Evolutionary conservation across 2,797 vertebrate species (phyloP).

Genomic region (Antrozous pallidus): DNA sequence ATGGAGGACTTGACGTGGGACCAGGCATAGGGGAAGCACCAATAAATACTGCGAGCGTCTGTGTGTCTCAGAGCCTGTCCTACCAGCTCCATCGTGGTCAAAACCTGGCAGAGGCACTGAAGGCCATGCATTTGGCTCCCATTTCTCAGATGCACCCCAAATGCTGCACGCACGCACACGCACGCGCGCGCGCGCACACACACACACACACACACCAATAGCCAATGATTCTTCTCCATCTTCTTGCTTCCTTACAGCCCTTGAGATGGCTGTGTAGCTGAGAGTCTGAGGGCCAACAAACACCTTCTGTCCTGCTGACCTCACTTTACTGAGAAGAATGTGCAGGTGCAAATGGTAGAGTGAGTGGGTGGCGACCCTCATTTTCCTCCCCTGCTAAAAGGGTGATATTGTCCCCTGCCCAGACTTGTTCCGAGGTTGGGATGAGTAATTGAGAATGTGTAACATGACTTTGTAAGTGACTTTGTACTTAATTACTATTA

Average conservation of each 20-base stretch:
- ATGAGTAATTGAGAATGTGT: neutral
- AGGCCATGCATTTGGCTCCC: neutral
- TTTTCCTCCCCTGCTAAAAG: neutral
- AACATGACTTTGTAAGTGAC: neutral
- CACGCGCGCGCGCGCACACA: too few species aligned
- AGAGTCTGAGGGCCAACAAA: neutral
- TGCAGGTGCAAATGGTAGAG: fast-evolving
- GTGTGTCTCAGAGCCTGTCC: too few species aligned
- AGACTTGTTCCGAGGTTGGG: neutral
- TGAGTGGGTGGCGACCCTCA: too few species aligned
- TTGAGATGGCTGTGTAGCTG: neutral
- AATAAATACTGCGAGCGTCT: too few species aligned
- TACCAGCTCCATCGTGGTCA: neutral
- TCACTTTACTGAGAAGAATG: neutral
- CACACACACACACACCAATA: too few species aligned
- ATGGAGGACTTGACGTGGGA: fast-evolving
- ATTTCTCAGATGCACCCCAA: neutral
- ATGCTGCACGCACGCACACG: neutral
- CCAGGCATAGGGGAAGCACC: fast-evolving
- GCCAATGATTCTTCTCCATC: neutral
- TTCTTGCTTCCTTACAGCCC: neutral
- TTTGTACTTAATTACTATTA: neutral
- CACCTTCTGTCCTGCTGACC: neutral
- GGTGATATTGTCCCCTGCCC: neutral
- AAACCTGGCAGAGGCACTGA: neutral